Percentiles rank a stretch among this genome's conserved stretches.
Evolutionary conservation across 2,113 vertebrate genomes (phyloP).

Genomic region (Meriones unguiculatus): DNA sequence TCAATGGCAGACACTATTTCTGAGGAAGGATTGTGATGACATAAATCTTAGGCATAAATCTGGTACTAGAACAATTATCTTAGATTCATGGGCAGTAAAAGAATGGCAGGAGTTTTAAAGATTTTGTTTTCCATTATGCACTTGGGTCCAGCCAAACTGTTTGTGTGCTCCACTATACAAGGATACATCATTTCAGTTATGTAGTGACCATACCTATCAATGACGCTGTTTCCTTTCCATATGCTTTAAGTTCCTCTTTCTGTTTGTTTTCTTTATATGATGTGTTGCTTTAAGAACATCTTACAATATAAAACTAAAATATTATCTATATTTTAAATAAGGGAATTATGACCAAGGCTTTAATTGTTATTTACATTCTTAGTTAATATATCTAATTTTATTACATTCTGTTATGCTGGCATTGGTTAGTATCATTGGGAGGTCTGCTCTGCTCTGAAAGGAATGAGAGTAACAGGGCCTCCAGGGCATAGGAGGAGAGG

Average conservation of each 20-base stretch:
- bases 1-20: not conserved
- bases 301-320: not conserved
- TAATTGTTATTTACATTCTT: not conserved
- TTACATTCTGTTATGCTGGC: not conserved
- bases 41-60: slow-evolving; percentile 41
- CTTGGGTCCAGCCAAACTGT: not conserved
- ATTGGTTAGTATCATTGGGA: not conserved
- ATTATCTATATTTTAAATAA: not conserved
- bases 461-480: not conserved
- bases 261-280: not conserved
- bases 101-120: slow-evolving; percentile 29
- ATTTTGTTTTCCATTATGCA: not conserved
- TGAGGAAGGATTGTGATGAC: slow-evolving; percentile 21
- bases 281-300: not conserved
- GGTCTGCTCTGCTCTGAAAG: not conserved
- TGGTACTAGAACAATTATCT: slow-evolving; percentile 14
- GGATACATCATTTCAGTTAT: not conserved
- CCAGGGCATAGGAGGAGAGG: not conserved
- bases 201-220: not conserved
- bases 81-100: not conserved
- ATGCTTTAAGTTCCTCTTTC: not conserved
- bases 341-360: not conserved
- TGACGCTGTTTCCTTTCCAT: not conserved
- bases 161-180: not conserved
- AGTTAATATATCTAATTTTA: not conserved